phyloP scores from a whole-genome alignment of 2,797 vertebrate genomes.

The Periparus ater region DNA sequence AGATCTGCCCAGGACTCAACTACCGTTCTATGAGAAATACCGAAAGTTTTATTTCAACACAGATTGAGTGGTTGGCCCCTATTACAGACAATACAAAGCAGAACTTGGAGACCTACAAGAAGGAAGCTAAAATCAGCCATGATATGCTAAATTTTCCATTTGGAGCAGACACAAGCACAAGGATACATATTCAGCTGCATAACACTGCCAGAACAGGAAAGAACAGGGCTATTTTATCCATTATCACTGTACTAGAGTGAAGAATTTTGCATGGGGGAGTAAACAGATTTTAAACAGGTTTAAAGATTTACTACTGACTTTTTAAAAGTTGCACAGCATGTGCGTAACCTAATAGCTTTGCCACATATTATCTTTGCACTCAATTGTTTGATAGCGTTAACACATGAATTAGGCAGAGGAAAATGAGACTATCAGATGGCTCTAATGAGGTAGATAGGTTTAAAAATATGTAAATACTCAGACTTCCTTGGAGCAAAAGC shows the following conservation, averaged over 20 bases:
- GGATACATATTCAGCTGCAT: not conserved
- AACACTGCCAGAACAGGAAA: not conserved
- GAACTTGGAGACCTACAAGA: not conserved
- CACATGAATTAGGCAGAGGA: not conserved
- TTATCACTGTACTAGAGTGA: not conserved
- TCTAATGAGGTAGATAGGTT: not conserved
- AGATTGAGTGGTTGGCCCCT: not conserved
- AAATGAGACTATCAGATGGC: not conserved
- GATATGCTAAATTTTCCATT: not conserved
- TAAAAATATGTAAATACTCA: not conserved
- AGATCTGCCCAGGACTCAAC: not conserved
- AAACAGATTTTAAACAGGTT: not conserved
- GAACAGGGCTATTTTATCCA: not conserved
- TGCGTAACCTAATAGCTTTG: not conserved
- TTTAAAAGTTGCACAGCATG: not conserved
- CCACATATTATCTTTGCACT: not conserved
- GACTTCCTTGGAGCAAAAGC: not conserved
- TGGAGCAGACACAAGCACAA: not conserved
- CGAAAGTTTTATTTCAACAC: not conserved
- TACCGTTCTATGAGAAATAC: not conserved
- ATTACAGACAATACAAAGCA: not conserved
- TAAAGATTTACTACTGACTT: not conserved
- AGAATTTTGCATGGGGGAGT: not conserved
- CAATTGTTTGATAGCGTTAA: not conserved
- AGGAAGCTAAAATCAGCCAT: not conserved